Percentiles rank a stretch among this genome's conserved stretches.
phyloP scores from a whole-genome alignment of 2,888 invertebrate species.

The Thumatha senex region DNA sequence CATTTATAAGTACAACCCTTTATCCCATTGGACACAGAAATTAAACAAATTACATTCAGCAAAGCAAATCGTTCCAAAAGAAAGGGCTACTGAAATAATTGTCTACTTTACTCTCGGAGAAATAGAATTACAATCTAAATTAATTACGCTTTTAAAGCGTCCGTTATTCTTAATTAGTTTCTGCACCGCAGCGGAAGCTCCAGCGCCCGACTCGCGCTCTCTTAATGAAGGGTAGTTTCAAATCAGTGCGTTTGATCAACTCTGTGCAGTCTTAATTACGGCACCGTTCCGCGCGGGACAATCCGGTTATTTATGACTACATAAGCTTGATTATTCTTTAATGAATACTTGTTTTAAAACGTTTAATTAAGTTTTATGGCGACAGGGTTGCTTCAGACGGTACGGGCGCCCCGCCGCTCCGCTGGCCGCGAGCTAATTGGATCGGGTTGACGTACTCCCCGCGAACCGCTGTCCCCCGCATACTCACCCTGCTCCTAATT shows the following conservation, averaged over 20 bases:
- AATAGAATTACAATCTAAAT: slow-evolving; percentile 84
- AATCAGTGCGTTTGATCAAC: slow-evolving; percentile 84
- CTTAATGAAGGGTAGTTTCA: slow-evolving; percentile 83
- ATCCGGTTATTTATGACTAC: slow-evolving; percentile 85
- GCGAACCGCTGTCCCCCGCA: slow-evolving; percentile 45
- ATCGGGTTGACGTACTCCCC: slow-evolving; percentile 79
- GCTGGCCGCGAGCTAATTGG: slow-evolving; percentile 83
- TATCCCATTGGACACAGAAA: slow-evolving; percentile 74
- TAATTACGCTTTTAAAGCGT: slow-evolving; percentile 84
- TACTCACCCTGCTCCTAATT: slow-evolving; percentile 73
- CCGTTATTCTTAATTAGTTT: slow-evolving; percentile 84
- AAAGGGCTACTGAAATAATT: slow-evolving; percentile 83
- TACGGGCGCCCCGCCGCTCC: slow-evolving; percentile 75
- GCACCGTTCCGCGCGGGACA: slow-evolving; percentile 82
- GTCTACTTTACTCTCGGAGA: slow-evolving; percentile 81
- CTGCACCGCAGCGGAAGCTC: slow-evolving; percentile 82
- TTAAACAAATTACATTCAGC: slow-evolving; percentile 78
- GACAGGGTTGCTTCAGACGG: slow-evolving; percentile 75
- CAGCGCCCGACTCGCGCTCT: slow-evolving; percentile 70
- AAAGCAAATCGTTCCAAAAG: slow-evolving; percentile 79
- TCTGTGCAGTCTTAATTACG: slow-evolving; percentile 84
- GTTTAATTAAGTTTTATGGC: slow-evolving; percentile 85
- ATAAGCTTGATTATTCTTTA: slow-evolving; percentile 85
- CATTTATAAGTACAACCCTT: slow-evolving; percentile 53
- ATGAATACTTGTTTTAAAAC: slow-evolving; percentile 85